phyloP scores from a whole-genome alignment of 2,797 vertebrate genomes.

The Rhyacichthys aspro region DNA sequence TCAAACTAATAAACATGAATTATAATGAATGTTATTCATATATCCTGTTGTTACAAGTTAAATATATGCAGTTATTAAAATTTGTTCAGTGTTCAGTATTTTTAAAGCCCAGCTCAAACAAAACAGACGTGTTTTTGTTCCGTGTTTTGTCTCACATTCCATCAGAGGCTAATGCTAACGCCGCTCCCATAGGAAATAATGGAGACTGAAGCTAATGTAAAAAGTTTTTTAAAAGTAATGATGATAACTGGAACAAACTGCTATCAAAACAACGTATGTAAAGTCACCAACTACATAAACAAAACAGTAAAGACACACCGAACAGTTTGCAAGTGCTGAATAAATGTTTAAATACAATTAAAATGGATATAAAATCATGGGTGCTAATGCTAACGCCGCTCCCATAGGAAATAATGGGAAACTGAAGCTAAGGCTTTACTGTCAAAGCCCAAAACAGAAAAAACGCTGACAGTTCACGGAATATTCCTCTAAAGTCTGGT shows the following conservation, averaged over 20 bases:
- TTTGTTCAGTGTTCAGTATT: no score
- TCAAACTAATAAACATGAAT: no score
- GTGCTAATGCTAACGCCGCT: constrained; percentile 6
- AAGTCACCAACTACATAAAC: neutral
- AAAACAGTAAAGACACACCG: neutral
- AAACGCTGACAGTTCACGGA: neutral
- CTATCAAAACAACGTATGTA: neutral
- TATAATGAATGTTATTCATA: no score
- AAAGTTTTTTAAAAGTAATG: neutral
- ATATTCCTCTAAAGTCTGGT: neutral
- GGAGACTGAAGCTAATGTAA: neutral
- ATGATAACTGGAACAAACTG: neutral
- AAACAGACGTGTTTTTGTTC: neutral
- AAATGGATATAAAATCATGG: neutral
- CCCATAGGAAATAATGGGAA: constrained; percentile 2
- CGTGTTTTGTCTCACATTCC: neutral
- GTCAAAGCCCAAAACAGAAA: neutral
- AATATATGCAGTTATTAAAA: no score
- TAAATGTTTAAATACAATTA: neutral
- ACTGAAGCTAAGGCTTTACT: no score
- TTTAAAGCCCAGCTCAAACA: no score
- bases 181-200: neutral
- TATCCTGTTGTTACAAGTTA: no score
- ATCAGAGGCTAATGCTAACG: constrained; percentile 3
- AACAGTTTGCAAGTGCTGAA: neutral